phyloP scores from a whole-genome alignment of 2,888 invertebrate genomes.

The Melipona bicolor region DNA sequence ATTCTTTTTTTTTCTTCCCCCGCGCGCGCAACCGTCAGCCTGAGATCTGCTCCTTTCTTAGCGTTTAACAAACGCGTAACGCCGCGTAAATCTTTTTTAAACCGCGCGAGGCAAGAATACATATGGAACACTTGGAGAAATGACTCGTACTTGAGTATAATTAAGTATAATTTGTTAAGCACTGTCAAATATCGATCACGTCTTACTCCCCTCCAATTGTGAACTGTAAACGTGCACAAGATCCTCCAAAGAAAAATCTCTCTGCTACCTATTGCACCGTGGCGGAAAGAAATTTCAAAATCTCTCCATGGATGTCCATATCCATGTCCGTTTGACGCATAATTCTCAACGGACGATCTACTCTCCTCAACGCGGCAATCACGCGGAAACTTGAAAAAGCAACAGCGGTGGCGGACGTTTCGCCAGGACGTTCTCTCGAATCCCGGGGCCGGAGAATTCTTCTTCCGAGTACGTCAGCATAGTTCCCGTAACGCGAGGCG shows the following conservation, averaged over 20 bases:
- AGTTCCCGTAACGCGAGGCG: conserved; percentile 43
- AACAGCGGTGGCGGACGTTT: background rate
- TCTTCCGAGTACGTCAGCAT: conserved; percentile 55
- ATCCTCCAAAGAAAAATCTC: background rate
- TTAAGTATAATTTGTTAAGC: too few relatives aligned
- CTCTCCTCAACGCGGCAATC: background rate
- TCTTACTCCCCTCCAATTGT: background rate
- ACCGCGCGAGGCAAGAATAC: background rate
- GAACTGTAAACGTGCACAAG: background rate
- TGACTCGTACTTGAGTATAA: background rate
- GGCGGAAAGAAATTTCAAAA: background rate
- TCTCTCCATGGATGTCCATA: too few relatives aligned
- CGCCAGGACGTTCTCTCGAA: background rate
- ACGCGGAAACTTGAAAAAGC: conserved; percentile 4
- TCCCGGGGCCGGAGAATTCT: conserved; percentile 40
- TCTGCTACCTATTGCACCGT: background rate
- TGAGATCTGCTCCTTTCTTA: background rate
- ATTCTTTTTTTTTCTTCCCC: background rate
- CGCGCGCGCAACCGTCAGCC: conserved; percentile 22
- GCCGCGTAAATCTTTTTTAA: background rate
- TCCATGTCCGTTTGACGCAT: background rate
- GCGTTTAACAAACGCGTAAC: background rate
- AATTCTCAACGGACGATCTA: background rate
- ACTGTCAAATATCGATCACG: background rate
- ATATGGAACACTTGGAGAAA: background rate